Evolutionary conservation across 2,113 vertebrate genomes (phyloP).

Genomic region (Cyanoliseus patagonus): DNA sequence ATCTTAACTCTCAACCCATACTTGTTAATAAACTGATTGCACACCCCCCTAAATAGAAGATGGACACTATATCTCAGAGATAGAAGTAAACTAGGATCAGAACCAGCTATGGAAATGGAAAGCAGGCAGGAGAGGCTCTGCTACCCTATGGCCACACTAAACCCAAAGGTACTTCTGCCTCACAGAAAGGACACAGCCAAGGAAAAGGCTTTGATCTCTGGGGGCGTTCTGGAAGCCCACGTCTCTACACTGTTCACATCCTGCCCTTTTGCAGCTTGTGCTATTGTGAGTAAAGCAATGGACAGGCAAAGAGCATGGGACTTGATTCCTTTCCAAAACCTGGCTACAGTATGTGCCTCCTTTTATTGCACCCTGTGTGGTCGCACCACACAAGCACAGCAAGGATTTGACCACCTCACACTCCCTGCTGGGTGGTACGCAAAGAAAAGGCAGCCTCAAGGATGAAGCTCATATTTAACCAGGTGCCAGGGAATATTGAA

Average conservation of each 20-base stretch:
- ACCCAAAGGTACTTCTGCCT: background rate
- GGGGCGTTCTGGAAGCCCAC: background rate
- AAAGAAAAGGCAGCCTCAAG: background rate
- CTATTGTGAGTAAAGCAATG: background rate
- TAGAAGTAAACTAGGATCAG: background rate
- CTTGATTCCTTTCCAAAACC: background rate
- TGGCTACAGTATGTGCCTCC: background rate
- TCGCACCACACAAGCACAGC: accelerated
- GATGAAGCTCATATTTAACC: background rate
- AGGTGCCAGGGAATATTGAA: conserved; percentile 23
- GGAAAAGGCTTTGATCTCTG: background rate
- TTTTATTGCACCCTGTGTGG: background rate
- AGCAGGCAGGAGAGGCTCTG: background rate
- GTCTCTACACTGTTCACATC: background rate
- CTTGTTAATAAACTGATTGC: background rate
- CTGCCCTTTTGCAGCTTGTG: background rate
- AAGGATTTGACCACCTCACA: background rate
- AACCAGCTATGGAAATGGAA: background rate
- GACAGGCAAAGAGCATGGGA: background rate
- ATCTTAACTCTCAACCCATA: background rate
- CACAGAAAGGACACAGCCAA: background rate
- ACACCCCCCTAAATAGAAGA: background rate
- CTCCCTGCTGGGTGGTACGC: background rate
- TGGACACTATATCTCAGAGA: background rate
- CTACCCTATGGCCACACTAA: background rate